phyloP scores from a whole-genome alignment of 1,140 invertebrate genomes.

The Caerostris darwini region DNA sequence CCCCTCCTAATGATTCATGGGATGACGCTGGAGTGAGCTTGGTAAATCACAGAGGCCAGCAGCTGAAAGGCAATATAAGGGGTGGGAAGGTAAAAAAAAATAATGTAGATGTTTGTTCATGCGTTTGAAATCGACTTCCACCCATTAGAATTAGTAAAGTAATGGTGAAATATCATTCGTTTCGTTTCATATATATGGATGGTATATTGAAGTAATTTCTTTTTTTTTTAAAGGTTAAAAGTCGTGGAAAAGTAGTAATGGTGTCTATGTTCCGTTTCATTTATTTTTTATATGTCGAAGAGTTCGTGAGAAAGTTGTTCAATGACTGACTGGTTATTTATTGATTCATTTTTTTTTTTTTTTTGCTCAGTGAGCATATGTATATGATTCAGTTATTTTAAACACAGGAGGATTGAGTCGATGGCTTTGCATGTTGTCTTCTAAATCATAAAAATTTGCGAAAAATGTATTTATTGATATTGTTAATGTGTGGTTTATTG shows the following conservation, averaged over 20 bases:
- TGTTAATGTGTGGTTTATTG: no score
- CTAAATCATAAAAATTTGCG: no score
- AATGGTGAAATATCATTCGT: slow-evolving; percentile 8
- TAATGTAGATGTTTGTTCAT: background rate
- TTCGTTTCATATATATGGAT: background rate
- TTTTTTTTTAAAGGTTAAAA: background rate
- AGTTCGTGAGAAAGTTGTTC: no score
- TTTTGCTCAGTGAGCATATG: no score
- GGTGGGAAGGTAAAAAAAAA: background rate
- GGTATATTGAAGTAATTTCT: background rate
- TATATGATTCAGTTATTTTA: no score
- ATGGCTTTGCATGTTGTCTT: no score
- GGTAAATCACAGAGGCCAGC: background rate
- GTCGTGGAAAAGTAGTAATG: background rate
- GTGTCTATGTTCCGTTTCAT: no score
- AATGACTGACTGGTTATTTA: no score
- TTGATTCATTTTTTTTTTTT: no score
- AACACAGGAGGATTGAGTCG: no score
- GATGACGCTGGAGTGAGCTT: background rate
- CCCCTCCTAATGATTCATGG: slow-evolving; percentile 50
- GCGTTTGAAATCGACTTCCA: background rate
- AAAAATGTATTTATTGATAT: no score
- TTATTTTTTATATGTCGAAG: no score
- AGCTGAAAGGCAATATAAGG: background rate
- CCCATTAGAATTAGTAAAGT: slow-evolving; percentile 11